Conservation (phyloP, 2,888 invertebrate species). For the Dryococelus australis region DNA sequence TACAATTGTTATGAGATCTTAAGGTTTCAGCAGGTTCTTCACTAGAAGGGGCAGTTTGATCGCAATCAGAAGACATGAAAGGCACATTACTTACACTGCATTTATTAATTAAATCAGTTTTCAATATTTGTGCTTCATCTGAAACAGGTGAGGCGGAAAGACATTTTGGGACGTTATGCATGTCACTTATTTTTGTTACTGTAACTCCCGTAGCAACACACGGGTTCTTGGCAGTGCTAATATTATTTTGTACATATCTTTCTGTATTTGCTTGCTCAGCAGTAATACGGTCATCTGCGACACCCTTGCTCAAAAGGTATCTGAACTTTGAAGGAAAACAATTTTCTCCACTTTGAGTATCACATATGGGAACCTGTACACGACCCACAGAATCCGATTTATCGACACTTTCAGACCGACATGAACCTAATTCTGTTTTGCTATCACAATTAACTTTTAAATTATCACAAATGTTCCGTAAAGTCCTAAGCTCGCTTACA, state of each 20-base stretch:
- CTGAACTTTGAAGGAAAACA: neutral
- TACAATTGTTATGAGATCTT: neutral
- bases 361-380: neutral
- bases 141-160: constrained; percentile 28
- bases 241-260: neutral
- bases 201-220: neutral
- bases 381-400: neutral
- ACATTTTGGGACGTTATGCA: constrained; percentile 30
- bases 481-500: neutral
- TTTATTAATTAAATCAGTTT: neutral
- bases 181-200: neutral
- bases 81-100: constrained; percentile 4
- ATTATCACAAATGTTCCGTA: constrained; percentile 21
- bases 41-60: neutral
- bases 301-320: neutral
- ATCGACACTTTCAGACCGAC: neutral
- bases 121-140: constrained; percentile 11
- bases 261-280: neutral
- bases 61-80: constrained; percentile 7
- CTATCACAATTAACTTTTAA: constrained; percentile 30
- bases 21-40: neutral
- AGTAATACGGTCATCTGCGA: neutral
- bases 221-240: neutral
- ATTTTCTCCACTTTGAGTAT: constrained; percentile 3
- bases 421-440: constrained; percentile 19